Percentiles rank a stretch among this genome's conserved stretches.
phyloP scores from a whole-genome alignment of 2,113 vertebrate genomes.

The Murina feae region DNA sequence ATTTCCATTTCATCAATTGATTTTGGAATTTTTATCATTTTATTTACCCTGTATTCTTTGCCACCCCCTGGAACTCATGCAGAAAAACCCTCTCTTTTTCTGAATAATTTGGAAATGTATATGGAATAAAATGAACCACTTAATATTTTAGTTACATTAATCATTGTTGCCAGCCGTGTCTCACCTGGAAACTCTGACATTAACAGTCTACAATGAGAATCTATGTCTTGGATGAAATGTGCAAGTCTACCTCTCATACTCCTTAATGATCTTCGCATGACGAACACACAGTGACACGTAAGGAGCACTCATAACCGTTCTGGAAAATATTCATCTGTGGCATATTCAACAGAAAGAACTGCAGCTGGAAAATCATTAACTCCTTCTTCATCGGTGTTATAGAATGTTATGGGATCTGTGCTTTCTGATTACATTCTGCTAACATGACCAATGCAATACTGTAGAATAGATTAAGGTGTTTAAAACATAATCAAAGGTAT shows the following conservation, averaged over 20 bases:
- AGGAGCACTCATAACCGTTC: conserved; percentile 69
- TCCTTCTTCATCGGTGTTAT: conserved; percentile 8
- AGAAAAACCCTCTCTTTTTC: conserved; percentile 24
- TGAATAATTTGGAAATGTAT: conserved; percentile 43
- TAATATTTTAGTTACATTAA: conserved; percentile 61
- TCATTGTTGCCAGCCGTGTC: conserved; percentile 51
- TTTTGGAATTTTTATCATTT: conserved; percentile 32
- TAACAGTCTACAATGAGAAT: conserved; percentile 8
- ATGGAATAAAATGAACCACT: conserved; percentile 42
- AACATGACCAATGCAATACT: neutral
- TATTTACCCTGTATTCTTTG: conserved; percentile 46
- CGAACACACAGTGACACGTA: conserved; percentile 71
- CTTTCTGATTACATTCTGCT: conserved; percentile 4
- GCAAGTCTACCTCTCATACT: conserved; percentile 53
- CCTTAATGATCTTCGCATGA: conserved; percentile 70
- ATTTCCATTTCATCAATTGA: conserved; percentile 17
- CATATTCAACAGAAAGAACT: conserved; percentile 61
- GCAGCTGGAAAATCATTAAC: conserved; percentile 61
- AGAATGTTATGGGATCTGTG: neutral
- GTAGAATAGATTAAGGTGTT: conserved; percentile 4
- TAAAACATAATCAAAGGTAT: conserved; percentile 33
- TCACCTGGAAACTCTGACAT: conserved; percentile 39
- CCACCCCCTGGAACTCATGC: neutral
- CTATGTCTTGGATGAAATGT: conserved; percentile 49
- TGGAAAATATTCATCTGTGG: conserved; percentile 69